Percentiles rank a stretch among this genome's conserved stretches.
These are phyloP conservation scores for Poeciliopsis retropinna DNA, from an alignment of 2,113 vertebrate species.

Conservation along the genomic window DNA sequence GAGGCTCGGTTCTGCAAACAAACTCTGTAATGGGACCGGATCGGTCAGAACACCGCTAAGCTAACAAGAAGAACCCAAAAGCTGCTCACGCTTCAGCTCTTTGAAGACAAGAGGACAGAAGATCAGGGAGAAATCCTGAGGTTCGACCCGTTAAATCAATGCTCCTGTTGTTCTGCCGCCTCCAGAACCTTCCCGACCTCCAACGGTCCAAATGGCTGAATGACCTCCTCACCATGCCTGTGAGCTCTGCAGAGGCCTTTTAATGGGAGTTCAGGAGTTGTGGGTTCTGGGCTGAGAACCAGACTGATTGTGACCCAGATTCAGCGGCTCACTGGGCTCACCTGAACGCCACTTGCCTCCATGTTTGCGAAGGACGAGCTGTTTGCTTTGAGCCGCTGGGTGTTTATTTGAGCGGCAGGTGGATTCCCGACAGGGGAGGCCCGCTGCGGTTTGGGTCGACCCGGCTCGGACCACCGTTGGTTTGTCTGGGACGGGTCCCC, in stretches of 20 bases:
- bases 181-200: background rate
- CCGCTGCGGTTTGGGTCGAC: conserved; percentile 53
- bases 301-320: no score
- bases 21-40: conserved; percentile 39
- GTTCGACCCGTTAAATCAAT: background rate
- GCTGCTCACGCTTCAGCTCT: background rate
- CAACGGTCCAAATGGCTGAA: background rate
- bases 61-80: background rate
- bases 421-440: conserved; percentile 52
- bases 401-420: conserved; percentile 53
- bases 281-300: no score
- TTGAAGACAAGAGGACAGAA: background rate
- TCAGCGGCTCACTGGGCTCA: no score
- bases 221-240: no score
- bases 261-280: no score
- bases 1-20: conserved; percentile 31
- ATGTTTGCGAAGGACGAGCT: conserved; percentile 17
- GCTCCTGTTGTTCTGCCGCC: no score
- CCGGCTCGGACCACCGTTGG: conserved; percentile 48
- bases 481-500: conserved; percentile 36
- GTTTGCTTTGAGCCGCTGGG: conserved; percentile 30
- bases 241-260: background rate
- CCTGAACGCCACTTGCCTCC: background rate
- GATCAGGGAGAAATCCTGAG: no score
- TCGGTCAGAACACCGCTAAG: background rate